Evolutionary conservation across 2,888 invertebrate species (phyloP).

Genomic region (Apamea monoglypha): DNA sequence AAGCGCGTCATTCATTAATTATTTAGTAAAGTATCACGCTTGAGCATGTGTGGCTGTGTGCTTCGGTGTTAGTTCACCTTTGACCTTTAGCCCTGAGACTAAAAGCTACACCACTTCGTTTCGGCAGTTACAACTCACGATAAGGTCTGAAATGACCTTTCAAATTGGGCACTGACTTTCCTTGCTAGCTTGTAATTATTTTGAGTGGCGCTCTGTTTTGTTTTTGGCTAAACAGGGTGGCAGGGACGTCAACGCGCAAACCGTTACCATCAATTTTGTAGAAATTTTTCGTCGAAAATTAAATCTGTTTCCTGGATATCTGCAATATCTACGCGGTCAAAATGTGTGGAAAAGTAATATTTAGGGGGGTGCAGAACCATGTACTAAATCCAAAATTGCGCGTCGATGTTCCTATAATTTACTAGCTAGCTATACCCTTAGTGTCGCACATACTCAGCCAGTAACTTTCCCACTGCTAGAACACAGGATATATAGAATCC

Average conservation of each 20-base stretch:
- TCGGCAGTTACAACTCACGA: constrained; percentile 47
- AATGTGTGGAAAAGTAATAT: neutral
- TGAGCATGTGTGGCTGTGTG: constrained; percentile 21
- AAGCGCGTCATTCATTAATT: constrained; percentile 56
- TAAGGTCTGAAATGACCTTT: constrained; percentile 51
- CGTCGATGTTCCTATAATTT: too few species aligned
- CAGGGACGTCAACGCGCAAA: neutral
- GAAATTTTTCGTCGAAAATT: neutral
- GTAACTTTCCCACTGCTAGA: neutral
- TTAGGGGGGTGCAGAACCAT: too few species aligned
- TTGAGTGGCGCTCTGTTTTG: constrained; percentile 34
- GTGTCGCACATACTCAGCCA: neutral
- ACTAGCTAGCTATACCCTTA: neutral
- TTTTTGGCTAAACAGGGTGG: neutral
- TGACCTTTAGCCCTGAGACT: constrained; percentile 52
- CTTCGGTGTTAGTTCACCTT: constrained; percentile 36
- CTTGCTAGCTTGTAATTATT: constrained; percentile 30
- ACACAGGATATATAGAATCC: too few species aligned
- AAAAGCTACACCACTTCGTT: constrained; percentile 45
- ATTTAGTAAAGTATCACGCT: constrained; percentile 52
- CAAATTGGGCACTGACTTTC: constrained; percentile 35
- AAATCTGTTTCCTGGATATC: neutral
- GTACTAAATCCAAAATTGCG: too few species aligned
- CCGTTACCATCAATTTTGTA: neutral
- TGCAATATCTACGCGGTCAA: neutral